phyloP scores from a whole-genome alignment of 2,113 vertebrate species.

The Anarrhichthys ocellatus region DNA sequence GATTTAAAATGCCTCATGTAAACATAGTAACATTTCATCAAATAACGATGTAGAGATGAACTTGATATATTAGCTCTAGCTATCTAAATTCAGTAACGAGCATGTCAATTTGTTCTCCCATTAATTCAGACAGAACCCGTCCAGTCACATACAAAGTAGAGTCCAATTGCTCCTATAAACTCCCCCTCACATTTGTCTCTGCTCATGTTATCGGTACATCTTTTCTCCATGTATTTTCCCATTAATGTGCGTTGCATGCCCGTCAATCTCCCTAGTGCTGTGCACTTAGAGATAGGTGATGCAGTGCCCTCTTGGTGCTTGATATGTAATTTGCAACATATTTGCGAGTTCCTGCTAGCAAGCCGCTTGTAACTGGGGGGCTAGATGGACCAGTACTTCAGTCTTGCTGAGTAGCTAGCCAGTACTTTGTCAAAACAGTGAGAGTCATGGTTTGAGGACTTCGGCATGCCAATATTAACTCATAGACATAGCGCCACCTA shows the following conservation, averaged over 20 bases:
- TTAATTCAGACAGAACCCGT: not conserved
- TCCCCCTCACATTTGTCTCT: not conserved
- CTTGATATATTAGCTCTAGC: not conserved
- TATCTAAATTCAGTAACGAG: not conserved
- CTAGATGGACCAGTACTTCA: too few relatives aligned
- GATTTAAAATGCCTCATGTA: conserved; percentile 14
- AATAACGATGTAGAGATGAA: not conserved
- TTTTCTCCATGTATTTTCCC: not conserved
- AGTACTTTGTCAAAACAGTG: too few relatives aligned
- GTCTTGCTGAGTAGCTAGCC: too few relatives aligned
- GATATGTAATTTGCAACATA: too few relatives aligned
- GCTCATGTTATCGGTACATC: not conserved
- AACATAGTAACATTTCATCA: not conserved
- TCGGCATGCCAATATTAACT: too few relatives aligned
- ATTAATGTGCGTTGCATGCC: not conserved
- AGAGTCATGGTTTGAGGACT: too few relatives aligned
- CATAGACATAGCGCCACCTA: too few relatives aligned
- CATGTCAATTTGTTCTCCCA: not conserved
- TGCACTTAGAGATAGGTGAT: not conserved
- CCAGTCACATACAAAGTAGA: not conserved
- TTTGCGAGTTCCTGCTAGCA: too few relatives aligned
- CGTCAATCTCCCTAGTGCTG: not conserved
- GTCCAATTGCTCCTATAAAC: too few relatives aligned
- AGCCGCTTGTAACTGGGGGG: not conserved
- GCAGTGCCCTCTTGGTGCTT: too few relatives aligned